Evolutionary conservation across 2,888 invertebrate genomes (phyloP), one percentile per base, ranked within the genome.

Genomic region (Ennomos erosarius): DNA sequence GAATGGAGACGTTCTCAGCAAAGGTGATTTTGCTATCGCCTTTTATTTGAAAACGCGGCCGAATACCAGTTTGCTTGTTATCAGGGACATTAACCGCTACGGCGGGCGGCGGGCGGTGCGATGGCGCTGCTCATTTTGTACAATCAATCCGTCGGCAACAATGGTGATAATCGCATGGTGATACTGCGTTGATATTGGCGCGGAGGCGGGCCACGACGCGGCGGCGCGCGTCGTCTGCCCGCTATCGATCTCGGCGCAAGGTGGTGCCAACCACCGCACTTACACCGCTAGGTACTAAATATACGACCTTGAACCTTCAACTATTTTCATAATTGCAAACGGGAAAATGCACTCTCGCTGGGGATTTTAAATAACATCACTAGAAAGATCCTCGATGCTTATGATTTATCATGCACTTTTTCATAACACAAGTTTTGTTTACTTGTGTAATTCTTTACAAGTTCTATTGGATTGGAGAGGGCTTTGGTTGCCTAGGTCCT

Each of bases 251-350:
- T 82, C 79, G 77, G 74, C 81, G 78, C 81, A 78, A 79, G 81
- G 82, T 82, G 82, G 84, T 81, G 84, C 84, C 83, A 77, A 77
- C 81, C 82, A 76, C 81, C 80, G 77, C 75, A 75, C 73, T 78
- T 78, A 75, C 77, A 76, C 81, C 81, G 79, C 83, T 65, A 26
- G 26, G 26, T 26, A 72, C 80, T 75, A 76, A 79, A 78, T 70
- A 76, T 68, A 76, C 84, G 88, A 82, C 90, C 90, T 91, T 91
- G 90, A 89, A 90, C 90, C 85, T 84, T 83, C 68, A 75, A 81
- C 82, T 75, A 78, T 76, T 69, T 71, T 73, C 70, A 75, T 76
- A 73, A 83, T 74, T 84, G 82, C 81, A 81, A 68, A 67, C 59
- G 47, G 52, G 66, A 74, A 60, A 72, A 74, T 82, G 78, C 80